Percentiles rank a stretch among this genome's conserved stretches.
phyloP scores from a whole-genome alignment of 1,140 invertebrate genomes.

The Phortica variegata region DNA sequence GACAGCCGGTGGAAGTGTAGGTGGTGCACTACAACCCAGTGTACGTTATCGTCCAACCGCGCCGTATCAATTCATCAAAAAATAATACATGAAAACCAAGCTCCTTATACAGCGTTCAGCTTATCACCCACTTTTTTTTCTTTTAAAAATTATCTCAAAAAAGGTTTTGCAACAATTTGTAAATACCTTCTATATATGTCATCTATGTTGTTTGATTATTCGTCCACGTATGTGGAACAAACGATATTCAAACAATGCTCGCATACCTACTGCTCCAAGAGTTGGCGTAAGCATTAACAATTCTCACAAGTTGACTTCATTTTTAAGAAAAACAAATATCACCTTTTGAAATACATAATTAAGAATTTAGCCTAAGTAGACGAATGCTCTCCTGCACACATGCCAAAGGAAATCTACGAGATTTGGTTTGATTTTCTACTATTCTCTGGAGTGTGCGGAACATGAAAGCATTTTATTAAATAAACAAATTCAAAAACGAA shows the following conservation, averaged over 20 bases:
- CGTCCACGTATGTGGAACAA: slow-evolving; percentile 1
- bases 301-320: slow-evolving; percentile 41
- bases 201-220: slow-evolving; percentile 21
- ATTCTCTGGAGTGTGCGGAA: no score
- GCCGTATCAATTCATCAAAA: slow-evolving; percentile 51
- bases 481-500: no score
- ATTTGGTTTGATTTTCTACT: no score
- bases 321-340: slow-evolving; percentile 9
- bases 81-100: slow-evolving; percentile 48
- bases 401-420: no score
- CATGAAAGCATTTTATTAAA: no score
- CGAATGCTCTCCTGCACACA: slow-evolving; percentile 35
- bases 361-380: slow-evolving; percentile 51
- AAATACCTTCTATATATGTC: slow-evolving; percentile 22
- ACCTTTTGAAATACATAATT: slow-evolving; percentile 35
- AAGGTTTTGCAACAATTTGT: slow-evolving; percentile 12
- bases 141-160: slow-evolving; percentile 15
- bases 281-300: slow-evolving; percentile 45
- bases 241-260: slow-evolving; percentile 11
- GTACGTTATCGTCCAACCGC: slow-evolving; percentile 48
- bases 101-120: slow-evolving; percentile 35
- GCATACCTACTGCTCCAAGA: slow-evolving; percentile 44
- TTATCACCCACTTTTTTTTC: slow-evolving; percentile 40
- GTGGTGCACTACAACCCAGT: slow-evolving; percentile 34
- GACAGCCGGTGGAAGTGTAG: slow-evolving; percentile 34